These are phyloP conservation scores for Galeopterus variegatus DNA, from an alignment of 2,113 vertebrate genomes.

Conservation along the genomic window DNA sequence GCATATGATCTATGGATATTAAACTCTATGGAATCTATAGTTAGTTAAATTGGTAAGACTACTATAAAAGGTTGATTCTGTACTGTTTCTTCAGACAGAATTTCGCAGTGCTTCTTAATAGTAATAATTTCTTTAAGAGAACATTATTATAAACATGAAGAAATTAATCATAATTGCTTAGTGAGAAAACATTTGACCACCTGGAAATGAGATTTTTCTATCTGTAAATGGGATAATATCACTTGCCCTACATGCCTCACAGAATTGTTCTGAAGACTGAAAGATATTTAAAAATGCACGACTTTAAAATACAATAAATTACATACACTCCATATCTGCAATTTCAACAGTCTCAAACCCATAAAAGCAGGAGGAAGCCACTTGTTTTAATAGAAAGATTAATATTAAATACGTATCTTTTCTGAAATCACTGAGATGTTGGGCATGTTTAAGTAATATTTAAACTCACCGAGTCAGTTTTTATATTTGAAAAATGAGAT, in stretches of 20 bases:
- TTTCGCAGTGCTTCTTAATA: conserved; percentile 9
- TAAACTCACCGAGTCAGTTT: neutral
- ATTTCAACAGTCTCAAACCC: neutral
- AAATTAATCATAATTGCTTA: conserved; percentile 33
- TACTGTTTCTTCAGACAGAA: neutral
- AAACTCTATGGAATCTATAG: neutral
- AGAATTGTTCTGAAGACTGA: conserved; percentile 10
- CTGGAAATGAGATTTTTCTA: conserved; percentile 60
- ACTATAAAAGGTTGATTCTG: neutral
- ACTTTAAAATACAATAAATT: conserved; percentile 53
- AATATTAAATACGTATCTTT: neutral
- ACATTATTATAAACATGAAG: conserved; percentile 53
- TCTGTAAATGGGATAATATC: neutral
- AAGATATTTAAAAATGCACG: conserved; percentile 2
- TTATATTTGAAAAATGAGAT: conserved; percentile 41
- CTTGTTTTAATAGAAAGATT: neutral
- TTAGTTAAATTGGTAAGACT: neutral
- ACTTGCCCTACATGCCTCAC: conserved; percentile 40
- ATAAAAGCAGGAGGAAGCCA: neutral
- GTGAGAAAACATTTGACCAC: conserved; percentile 62
- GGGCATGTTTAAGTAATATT: neutral
- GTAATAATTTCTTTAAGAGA: conserved; percentile 51
- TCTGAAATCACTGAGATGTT: neutral
- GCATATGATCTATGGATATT: neutral
- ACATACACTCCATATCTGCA: neutral